A percentile compares a stretch with the other conserved stretches of the same genome.
These are phyloP conservation scores for Parnassius mnemosyne DNA, from an alignment of 2,888 invertebrate genomes.

Conservation along the genomic window DNA sequence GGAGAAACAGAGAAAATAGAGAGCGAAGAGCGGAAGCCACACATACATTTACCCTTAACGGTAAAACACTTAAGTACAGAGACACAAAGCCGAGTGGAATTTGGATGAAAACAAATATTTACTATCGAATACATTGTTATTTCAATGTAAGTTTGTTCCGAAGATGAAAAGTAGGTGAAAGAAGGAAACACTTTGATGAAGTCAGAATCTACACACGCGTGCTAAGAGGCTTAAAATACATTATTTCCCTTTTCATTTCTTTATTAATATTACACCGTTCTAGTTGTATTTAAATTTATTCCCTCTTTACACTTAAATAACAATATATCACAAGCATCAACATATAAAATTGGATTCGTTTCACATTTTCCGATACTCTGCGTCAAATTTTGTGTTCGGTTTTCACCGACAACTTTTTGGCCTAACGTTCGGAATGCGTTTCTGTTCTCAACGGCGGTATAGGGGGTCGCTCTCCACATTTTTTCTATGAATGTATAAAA, in stretches of 20 bases:
- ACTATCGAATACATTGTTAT: conserved; percentile 73
- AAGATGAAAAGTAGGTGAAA: conserved; percentile 40
- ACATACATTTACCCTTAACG: conserved; percentile 21
- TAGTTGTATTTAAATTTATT: conserved; percentile 71
- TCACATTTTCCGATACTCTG: conserved; percentile 31
- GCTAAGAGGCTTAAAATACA: conserved; percentile 63
- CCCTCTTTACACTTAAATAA: conserved; percentile 79
- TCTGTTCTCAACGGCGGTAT: conserved; percentile 38
- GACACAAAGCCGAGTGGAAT: conserved; percentile 57
- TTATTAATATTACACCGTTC: conserved; percentile 64
- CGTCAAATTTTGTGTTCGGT: conserved; percentile 33
- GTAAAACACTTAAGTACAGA: conserved; percentile 17
- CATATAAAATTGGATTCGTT: conserved; percentile 64
- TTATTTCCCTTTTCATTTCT: conserved; percentile 43
- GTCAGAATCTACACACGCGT: conserved; percentile 61
- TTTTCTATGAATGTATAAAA: conserved; percentile 78
- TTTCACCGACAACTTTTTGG: conserved; percentile 26
- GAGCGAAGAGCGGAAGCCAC: conserved; percentile 46
- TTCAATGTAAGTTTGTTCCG: conserved; percentile 67
- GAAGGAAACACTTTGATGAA: conserved; percentile 45
- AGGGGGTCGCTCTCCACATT: conserved; percentile 60
- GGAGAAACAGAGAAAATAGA: conserved; percentile 27
- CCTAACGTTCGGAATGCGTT: conserved; percentile 50
- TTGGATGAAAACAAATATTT: conserved; percentile 76
- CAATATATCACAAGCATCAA: conserved; percentile 80